Evolutionary conservation across 2,888 invertebrate species (phyloP).

Genomic region (Andrena hattorfiana): DNA sequence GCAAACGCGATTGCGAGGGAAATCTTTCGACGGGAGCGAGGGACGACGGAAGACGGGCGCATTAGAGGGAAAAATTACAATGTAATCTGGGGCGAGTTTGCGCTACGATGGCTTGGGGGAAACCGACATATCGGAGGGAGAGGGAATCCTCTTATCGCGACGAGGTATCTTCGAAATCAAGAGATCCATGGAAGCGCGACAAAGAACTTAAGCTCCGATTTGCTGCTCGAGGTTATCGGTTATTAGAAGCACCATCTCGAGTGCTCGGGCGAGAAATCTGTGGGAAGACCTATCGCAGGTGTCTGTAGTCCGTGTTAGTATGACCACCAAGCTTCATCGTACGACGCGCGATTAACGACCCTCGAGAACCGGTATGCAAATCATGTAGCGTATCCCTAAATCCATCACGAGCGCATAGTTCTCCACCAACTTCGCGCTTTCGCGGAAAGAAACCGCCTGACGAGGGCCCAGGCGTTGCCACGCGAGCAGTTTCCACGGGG

Average conservation of each 20-base stretch:
- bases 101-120: slow-evolving; percentile 42
- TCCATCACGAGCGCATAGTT: no score
- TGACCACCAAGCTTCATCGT: neutral
- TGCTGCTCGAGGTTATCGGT: slow-evolving; percentile 43
- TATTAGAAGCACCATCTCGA: slow-evolving; percentile 33
- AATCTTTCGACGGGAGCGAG: neutral
- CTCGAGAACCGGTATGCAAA: no score
- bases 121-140: slow-evolving; percentile 64
- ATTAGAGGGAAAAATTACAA: slow-evolving; percentile 50
- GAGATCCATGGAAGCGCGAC: slow-evolving; percentile 60
- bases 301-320: neutral
- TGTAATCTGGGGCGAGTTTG: slow-evolving; percentile 65
- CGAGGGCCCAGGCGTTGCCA: neutral
- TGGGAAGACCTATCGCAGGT: neutral
- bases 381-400: no score
- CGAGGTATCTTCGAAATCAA: slow-evolving; percentile 67
- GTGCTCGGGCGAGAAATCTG: slow-evolving; percentile 15
- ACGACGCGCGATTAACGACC: no score
- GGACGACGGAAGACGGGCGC: neutral
- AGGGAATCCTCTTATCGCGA: slow-evolving; percentile 70
- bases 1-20: neutral
- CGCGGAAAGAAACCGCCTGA: neutral
- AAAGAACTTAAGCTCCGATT: slow-evolving; percentile 67
- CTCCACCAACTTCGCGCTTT: neutral
- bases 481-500: neutral